Evolutionary conservation across 2,113 vertebrate genomes (phyloP).

Genomic region (Lipophrys pholis): DNA sequence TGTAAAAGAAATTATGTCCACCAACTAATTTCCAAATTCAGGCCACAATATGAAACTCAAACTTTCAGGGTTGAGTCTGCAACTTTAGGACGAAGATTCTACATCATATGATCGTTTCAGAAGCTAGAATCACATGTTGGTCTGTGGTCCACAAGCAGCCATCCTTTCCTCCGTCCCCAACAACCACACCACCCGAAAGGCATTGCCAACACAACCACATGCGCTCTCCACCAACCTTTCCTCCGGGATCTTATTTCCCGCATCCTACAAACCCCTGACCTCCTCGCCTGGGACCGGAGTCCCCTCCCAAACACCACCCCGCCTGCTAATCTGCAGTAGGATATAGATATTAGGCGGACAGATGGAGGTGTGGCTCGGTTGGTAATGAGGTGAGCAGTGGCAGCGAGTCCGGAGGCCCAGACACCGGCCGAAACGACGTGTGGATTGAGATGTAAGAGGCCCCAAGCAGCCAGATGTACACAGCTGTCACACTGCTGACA

Average conservation of each 20-base stretch:
- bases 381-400: conserved; percentile 78
- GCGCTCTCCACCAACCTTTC: conserved; percentile 43
- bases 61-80: no score
- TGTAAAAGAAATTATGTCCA: no score
- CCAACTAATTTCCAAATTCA: no score
- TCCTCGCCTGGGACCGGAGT: no score
- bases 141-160: conserved; percentile 7
- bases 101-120: no score
- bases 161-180: background rate
- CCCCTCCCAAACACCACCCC: background rate
- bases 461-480: conserved; percentile 77
- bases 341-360: conserved; percentile 71
- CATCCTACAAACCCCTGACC: no score
- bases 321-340: conserved; percentile 58
- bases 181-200: conserved; percentile 44
- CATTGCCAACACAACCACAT: conserved; percentile 57
- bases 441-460: conserved; percentile 80
- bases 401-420: conserved; percentile 71
- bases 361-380: conserved; percentile 71
- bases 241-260: conserved; percentile 52
- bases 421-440: conserved; percentile 70
- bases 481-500: conserved; percentile 80
- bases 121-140: no score
- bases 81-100: no score
- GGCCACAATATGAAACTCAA: no score